Percentiles rank a stretch among this genome's conserved stretches.
Evolutionary conservation across 2,797 vertebrate genomes (phyloP).

Genomic region (Sebastes alutus): DNA sequence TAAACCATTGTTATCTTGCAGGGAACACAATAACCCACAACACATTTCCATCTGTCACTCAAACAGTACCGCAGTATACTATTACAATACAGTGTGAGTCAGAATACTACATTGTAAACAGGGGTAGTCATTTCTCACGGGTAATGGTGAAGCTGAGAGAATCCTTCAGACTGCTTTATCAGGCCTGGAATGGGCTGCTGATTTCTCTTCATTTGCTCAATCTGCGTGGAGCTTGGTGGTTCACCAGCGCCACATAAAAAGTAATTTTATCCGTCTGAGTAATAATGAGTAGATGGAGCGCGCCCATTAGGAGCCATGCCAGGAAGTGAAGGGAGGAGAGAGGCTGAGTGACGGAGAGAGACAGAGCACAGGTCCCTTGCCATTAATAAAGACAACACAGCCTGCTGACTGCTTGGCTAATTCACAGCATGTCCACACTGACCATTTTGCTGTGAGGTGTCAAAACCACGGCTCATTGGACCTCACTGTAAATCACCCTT

Average conservation of each 20-base stretch:
- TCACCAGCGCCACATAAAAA: constrained; percentile 66
- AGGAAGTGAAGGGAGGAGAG: constrained; percentile 44
- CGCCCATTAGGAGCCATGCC: constrained; percentile 68
- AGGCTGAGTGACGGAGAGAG: background rate
- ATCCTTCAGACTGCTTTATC: constrained; percentile 31
- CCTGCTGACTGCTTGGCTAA: constrained; percentile 49
- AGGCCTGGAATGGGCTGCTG: constrained; percentile 33
- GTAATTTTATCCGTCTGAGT: constrained; percentile 69
- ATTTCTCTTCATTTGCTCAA: constrained; percentile 65
- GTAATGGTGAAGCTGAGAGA: constrained; percentile 15
- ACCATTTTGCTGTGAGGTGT: constrained; percentile 17
- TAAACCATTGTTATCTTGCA: constrained; percentile 21
- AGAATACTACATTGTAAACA: background rate
- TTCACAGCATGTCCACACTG: constrained; percentile 32
- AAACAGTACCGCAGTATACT: background rate
- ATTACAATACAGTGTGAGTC: background rate
- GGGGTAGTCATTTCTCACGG: constrained; percentile 19
- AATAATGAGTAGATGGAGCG: constrained; percentile 78
- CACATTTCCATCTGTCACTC: constrained; percentile 48
- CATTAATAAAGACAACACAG: constrained; percentile 65
- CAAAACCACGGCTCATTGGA: constrained; percentile 40
- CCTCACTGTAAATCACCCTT: background rate
- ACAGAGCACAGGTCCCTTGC: constrained; percentile 20
- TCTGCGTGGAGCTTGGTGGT: constrained; percentile 42
- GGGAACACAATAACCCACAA: constrained; percentile 10